Evolutionary conservation across 2,797 vertebrate species (phyloP), one percentile per base, ranked within the genome.

Genomic region (Protosalanx chinensis): DNA sequence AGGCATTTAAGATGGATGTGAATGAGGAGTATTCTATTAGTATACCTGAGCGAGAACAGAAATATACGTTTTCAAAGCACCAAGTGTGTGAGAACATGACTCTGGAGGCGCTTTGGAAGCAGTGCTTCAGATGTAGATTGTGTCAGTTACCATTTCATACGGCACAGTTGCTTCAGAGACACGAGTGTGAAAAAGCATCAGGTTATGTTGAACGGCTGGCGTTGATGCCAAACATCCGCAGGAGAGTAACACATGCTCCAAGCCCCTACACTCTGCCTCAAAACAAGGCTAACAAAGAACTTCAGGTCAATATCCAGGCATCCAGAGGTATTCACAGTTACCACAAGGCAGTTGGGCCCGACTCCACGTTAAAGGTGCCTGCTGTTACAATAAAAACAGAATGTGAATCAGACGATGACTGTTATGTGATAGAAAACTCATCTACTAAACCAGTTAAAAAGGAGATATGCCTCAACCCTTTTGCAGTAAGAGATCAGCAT

Each of bases 391-490:
- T 72, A 1, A 81, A 76, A 33, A 27, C 58, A 0, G 76, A 20
- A n/a, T 71, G 35, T 10, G 82, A 78, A 58, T 64, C 49, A 0
- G 90, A 91, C 8, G 73, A 90, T 35, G 91, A 91, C 71, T 91
- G 89, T 84, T 92, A 86, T 70, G 90, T 90, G 7, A 83, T 91
- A 72, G 91, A 92, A 81, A 83, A 65, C 1, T 72, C 77, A 74
- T 72, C 86, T 71, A 79, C 84, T 23, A 90, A 90, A 81, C 76
- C 90, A 88, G 81, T 89, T 91, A 70, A 91, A 49, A n/a, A 51
- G 10, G 37, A 41, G 2, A 10, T 41, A 41, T 7, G 37, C 37
- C 10, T 41, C 37, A 41, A 41, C 37, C 37, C 37, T 46, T 46
- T 46, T 12, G 8, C 41, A 46, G 41, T 46, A 46, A 46, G 10